Evolutionary conservation across 2,888 invertebrate species (phyloP).

Genomic region (Lycia hirtaria): DNA sequence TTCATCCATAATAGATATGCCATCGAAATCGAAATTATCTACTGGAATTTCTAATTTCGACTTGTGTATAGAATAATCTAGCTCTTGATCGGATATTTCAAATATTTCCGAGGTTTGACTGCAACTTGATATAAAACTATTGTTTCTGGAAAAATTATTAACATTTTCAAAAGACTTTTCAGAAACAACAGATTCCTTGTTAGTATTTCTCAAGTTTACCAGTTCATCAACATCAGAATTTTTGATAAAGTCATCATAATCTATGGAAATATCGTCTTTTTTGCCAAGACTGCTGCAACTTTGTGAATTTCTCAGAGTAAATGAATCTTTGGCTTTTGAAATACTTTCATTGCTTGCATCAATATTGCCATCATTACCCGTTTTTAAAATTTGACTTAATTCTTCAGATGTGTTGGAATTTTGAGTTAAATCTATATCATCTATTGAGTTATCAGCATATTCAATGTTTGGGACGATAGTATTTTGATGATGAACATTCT

Average conservation of each 20-base stretch:
- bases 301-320: slow-evolving; percentile 18
- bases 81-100: slow-evolving; percentile 85
- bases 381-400: slow-evolving; percentile 1
- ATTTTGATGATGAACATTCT: not conserved
- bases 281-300: slow-evolving; percentile 55
- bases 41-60: slow-evolving; percentile 50
- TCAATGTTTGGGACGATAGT: not conserved
- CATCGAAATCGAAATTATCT: slow-evolving; percentile 55
- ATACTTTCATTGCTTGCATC: not conserved
- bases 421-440: slow-evolving; percentile 67
- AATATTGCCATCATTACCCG: not conserved
- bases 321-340: slow-evolving; percentile 1
- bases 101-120: slow-evolving; percentile 63
- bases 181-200: slow-evolving; percentile 12
- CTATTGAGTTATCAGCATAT: not conserved
- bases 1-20: slow-evolving; percentile 56
- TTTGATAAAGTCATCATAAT: slow-evolving; percentile 69
- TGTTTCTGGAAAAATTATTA: slow-evolving; percentile 17
- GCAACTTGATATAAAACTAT: slow-evolving; percentile 38
- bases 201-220: slow-evolving; percentile 7
- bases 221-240: slow-evolving; percentile 20
- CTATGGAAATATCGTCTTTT: slow-evolving; percentile 65
- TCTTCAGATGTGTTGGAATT: slow-evolving; percentile 48
- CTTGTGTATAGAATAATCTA: slow-evolving; percentile 86
- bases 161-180: slow-evolving; percentile 10